These are phyloP conservation scores for Orchesella cincta DNA, from an alignment of 1,140 invertebrate genomes.

Conservation along the genomic window DNA sequence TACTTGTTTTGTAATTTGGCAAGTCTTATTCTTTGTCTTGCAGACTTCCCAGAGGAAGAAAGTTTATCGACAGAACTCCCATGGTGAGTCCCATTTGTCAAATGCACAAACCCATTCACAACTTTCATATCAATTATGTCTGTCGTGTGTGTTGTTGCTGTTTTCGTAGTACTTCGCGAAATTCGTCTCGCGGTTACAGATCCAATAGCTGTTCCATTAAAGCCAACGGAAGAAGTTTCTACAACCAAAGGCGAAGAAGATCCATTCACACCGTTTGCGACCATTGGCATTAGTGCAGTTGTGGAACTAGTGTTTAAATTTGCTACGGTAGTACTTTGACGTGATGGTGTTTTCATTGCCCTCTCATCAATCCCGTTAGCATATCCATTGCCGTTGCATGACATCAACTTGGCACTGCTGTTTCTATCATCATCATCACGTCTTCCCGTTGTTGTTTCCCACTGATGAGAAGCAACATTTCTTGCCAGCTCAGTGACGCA, in stretches of 20 bases:
- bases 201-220: too few relatives aligned
- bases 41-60: neutral
- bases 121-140: conserved; percentile 12
- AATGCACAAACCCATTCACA: conserved; percentile 1
- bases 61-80: neutral
- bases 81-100: neutral
- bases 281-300: neutral
- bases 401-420: neutral
- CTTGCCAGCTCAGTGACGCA: conserved; percentile 44
- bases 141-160: neutral
- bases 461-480: conserved; percentile 45
- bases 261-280: too few relatives aligned
- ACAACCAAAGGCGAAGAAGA: too few relatives aligned
- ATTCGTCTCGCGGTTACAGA: too few relatives aligned
- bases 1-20: conserved; percentile 22
- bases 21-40: neutral
- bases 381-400: neutral
- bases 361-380: neutral
- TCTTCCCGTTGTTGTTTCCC: conserved; percentile 30
- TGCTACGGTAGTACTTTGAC: neutral
- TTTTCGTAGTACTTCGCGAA: too few relatives aligned
- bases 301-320: neutral
- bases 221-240: too few relatives aligned
- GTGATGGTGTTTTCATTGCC: neutral
- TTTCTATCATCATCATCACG: neutral